Base-by-base conservation (phyloP, 1,140 invertebrate genomes). In the Leptinotarsa texana region DNA sequence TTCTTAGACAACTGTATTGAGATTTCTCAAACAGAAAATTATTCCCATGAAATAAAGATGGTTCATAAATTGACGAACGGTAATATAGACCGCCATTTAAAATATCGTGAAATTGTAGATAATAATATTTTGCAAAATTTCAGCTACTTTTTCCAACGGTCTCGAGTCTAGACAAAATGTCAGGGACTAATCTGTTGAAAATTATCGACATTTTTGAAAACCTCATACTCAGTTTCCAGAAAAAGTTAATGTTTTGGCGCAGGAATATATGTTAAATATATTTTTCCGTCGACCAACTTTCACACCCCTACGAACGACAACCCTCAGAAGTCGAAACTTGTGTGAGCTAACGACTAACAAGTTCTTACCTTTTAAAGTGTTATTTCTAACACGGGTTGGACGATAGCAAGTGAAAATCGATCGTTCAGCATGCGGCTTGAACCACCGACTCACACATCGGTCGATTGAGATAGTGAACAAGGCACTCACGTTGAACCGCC, bases 21-120 rank as follows among this genome's bases (percentile, higher is more conserved):
- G 22, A 6, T 0, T 63, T 63, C 22, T 63, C n/a, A 13, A 63
- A 63, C 3, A 63, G 11, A 15, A 18, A 22, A 67, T 67, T n/a
- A 67, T 67, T 8, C 65, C 21, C 27, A 67, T 47, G 33, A 67
- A 33, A 33, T 67, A 27, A 67, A 47, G 17, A 67, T 67, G 3
- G 33, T 1, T 22, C 65, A 47, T 33, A n/a, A 67, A 67, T 1
- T 67, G 65, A 67, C 27, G 1, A 27, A 67, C 15, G 65, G 47
- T 67, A n/a, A 67, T 33, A 2, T 33, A 67, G 21, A 67, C 17
- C 65, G 5, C 21, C 65, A 27, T 13, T n/a, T 67, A 27, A 13
- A 67, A 67, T 67, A 67, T 67, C 18, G 65, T 67, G 27, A 67
- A 67, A 67, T 27, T 67, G 13, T 67, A 33, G 0, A 24, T 11